Conservation (phyloP, 2,888 invertebrate species). For the Nomada hirtipes region DNA sequence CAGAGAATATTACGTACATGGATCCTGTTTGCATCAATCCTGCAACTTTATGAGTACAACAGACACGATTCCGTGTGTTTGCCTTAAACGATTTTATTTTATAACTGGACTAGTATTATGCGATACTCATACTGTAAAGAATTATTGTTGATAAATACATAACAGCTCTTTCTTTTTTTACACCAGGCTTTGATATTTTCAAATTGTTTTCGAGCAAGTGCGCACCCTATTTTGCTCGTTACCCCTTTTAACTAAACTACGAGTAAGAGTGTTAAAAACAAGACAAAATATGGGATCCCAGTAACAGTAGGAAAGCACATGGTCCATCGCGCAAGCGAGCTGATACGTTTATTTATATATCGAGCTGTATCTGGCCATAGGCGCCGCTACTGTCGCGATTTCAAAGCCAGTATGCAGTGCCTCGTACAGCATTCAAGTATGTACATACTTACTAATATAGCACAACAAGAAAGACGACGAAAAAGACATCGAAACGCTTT, state of each 20-base stretch:
- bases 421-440: constrained; percentile 36
- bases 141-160: constrained; percentile 26
- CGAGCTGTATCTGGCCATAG: constrained; percentile 51
- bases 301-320: constrained; percentile 36
- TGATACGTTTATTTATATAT: constrained; percentile 61
- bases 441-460: constrained; percentile 14
- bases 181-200: not conserved
- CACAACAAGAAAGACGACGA: constrained; percentile 10
- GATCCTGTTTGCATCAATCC: constrained; percentile 73
- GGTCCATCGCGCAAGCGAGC: constrained; percentile 42
- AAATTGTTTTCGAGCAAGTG: constrained; percentile 2
- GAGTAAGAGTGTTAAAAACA: constrained; percentile 10
- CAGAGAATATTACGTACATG: constrained; percentile 87
- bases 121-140: not conserved
- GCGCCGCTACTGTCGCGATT: constrained; percentile 58
- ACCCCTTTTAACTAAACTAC: not conserved
- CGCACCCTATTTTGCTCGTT: not conserved
- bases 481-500: constrained; percentile 5
- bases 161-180: constrained; percentile 21
- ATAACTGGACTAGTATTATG: not conserved
- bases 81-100: not conserved
- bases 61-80: not conserved
- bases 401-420: constrained; percentile 58
- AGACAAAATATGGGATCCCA: constrained; percentile 27
- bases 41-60: constrained; percentile 41